Evolutionary conservation across 2,797 vertebrate genomes (phyloP).

Genomic region (Sebastes hopkinsi): DNA sequence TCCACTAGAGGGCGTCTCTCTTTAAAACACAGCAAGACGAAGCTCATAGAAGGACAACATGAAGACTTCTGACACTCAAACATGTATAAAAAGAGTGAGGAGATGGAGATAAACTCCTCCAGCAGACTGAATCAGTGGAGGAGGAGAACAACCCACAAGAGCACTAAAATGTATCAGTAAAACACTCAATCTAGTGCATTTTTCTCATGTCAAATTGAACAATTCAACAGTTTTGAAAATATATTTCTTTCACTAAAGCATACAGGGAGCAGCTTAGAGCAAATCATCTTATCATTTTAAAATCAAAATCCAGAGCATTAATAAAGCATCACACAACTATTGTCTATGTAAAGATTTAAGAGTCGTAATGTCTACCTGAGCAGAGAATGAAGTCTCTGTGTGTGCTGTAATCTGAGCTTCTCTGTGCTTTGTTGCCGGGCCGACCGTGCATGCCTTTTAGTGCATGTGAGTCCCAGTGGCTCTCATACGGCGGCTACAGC

Average conservation of each 20-base stretch:
- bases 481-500: too few species aligned
- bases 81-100: not conserved
- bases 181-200: not conserved
- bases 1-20: conserved; percentile 13
- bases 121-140: not conserved
- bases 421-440: too few species aligned
- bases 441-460: too few species aligned
- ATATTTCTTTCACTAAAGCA: not conserved
- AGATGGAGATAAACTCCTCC: not conserved
- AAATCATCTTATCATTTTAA: too few species aligned
- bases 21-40: not conserved
- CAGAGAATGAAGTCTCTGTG: too few species aligned
- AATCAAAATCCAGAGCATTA: too few species aligned
- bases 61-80: not conserved
- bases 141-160: not conserved
- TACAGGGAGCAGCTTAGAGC: too few species aligned
- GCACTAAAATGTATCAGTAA: not conserved
- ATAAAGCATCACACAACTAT: too few species aligned
- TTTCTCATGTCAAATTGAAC: not conserved
- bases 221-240: not conserved
- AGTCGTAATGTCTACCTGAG: too few species aligned
- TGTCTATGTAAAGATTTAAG: too few species aligned
- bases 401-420: too few species aligned
- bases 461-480: too few species aligned
- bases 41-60: not conserved